phyloP scores from a whole-genome alignment of 2,797 vertebrate genomes.

The Argentina silus region DNA sequence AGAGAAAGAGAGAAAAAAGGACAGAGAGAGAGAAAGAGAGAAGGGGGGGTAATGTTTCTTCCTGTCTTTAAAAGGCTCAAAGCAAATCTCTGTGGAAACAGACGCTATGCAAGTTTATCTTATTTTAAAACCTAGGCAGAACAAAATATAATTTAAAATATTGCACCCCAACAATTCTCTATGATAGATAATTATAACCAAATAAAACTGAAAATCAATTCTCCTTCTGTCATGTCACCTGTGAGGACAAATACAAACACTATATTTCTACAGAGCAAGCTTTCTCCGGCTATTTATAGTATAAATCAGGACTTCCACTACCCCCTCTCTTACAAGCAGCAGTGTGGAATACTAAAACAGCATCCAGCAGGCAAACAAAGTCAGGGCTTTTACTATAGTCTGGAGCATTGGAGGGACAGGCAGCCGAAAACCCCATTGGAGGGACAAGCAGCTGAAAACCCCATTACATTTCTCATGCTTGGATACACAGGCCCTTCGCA shows the following conservation, averaged over 20 bases:
- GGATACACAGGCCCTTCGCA: not conserved
- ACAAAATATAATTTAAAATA: no score
- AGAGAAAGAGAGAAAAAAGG: not conserved
- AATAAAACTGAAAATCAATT: no score
- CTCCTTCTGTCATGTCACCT: not conserved
- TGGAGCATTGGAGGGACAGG: not conserved
- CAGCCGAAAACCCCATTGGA: not conserved
- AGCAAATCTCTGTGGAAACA: no score
- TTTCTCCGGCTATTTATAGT: not conserved
- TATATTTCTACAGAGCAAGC: not conserved
- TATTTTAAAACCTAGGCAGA: no score
- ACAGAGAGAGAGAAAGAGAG: not conserved
- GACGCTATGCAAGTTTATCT: no score
- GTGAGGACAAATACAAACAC: not conserved
- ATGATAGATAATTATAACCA: no score
- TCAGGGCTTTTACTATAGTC: not conserved
- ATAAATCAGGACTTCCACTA: not conserved
- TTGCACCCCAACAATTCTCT: no score
- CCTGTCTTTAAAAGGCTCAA: not conserved
- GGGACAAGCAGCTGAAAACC: not conserved
- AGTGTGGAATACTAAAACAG: conserved; percentile 9
- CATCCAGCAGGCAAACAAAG: not conserved
- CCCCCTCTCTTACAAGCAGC: not conserved
- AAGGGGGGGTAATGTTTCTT: no score
- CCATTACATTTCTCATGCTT: not conserved